Conservation (phyloP, 2,797 vertebrate genomes). For the Rallus crepitans region DNA sequence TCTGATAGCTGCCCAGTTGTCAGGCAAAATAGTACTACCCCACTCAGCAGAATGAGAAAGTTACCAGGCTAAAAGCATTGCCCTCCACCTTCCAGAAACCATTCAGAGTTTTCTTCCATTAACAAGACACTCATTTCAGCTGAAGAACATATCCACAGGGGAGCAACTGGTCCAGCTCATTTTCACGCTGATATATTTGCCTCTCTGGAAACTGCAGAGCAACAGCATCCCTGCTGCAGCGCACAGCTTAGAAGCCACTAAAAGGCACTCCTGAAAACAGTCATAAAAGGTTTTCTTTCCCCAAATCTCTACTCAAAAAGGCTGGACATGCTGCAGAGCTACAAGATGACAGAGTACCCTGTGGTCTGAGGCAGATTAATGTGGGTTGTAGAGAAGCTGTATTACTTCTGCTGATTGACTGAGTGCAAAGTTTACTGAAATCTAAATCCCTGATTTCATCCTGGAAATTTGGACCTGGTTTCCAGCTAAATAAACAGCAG, state of each 20-base stretch:
- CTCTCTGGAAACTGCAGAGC: slow-evolving; percentile 21
- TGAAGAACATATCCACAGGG: slow-evolving; percentile 22
- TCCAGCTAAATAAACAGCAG: not conserved
- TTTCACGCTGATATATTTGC: slow-evolving; percentile 40
- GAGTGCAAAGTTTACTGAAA: not conserved
- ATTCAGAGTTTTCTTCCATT: slow-evolving; percentile 12
- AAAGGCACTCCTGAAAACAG: not conserved
- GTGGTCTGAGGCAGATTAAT: not conserved
- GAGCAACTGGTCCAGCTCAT: slow-evolving; percentile 31
- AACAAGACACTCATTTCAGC: slow-evolving; percentile 21
- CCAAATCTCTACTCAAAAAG: not conserved
- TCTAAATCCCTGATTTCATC: not conserved
- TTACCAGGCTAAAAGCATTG: not conserved
- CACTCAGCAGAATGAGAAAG: not conserved
- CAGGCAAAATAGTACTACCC: not conserved
- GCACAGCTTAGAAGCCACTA: not conserved
- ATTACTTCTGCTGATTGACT: not conserved
- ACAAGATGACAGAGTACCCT: not conserved
- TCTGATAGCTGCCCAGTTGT: not conserved
- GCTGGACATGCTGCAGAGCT: not conserved
- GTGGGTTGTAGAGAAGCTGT: not conserved
- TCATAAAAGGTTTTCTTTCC: not conserved
- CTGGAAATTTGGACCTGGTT: not conserved
- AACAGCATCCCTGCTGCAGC: not conserved
- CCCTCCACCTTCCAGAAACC: slow-evolving; percentile 2